Percentiles rank a stretch among this genome's conserved stretches.
Conservation (phyloP, 2,888 invertebrate genomes). For the Heterodera filipjevi region DNA sequence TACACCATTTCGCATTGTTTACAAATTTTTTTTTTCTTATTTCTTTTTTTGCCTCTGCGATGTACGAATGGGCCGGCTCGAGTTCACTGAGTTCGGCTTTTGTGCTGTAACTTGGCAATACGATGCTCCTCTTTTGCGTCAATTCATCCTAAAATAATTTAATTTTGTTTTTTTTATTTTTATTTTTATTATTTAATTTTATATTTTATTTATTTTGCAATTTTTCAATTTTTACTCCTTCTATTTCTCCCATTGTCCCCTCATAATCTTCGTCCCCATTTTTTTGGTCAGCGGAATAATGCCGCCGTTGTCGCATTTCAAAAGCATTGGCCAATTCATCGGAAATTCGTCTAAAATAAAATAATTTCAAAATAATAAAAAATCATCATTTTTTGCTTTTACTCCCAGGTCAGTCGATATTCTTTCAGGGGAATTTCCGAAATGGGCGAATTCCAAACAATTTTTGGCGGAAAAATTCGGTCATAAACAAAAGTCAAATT, state of each 20-base stretch:
- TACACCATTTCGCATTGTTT: too few relatives aligned
- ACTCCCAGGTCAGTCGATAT: constrained; percentile 46
- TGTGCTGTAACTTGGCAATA: constrained; percentile 55
- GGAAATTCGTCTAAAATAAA: constrained; percentile 14
- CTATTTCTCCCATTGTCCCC: background rate
- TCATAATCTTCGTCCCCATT: constrained; percentile 26
- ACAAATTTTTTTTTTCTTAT: background rate
- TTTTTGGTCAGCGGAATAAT: constrained; percentile 3
- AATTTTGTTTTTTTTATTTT: background rate
- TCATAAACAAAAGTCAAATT: constrained; percentile 49
- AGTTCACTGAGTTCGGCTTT: constrained; percentile 49
- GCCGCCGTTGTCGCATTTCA: constrained; percentile 16
- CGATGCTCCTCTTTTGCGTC: constrained; percentile 24
- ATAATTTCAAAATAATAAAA: background rate
- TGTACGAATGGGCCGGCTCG: constrained; percentile 52
- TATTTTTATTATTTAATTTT: background rate
- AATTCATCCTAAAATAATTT: constrained; percentile 6
- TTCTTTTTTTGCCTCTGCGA: constrained; percentile 49
- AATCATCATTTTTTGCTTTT: background rate
- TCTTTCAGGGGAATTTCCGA: constrained; percentile 62
- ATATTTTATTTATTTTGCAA: too few relatives aligned
- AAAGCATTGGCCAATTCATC: constrained; percentile 21
- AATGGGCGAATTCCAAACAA: constrained; percentile 58
- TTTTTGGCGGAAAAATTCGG: constrained; percentile 26
- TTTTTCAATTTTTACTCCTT: background rate